These are phyloP conservation scores for Aplysia californica DNA, from an alignment of 1,140 invertebrate species.

Conservation along the genomic window DNA sequence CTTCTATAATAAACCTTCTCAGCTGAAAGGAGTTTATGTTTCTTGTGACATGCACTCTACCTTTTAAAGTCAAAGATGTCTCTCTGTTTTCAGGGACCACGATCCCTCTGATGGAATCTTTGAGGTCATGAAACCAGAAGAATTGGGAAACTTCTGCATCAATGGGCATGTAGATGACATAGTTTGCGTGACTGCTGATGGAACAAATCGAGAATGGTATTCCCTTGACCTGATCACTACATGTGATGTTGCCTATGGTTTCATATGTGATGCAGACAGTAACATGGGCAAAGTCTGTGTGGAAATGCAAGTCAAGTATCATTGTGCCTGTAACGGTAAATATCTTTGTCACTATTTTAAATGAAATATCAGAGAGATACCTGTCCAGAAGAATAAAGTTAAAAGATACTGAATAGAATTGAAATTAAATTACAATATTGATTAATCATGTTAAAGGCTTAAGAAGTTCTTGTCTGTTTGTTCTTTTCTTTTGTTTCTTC, in stretches of 20 bases:
- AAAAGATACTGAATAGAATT: too few species aligned
- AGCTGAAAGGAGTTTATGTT: too few species aligned
- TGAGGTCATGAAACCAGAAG: constrained; percentile 25
- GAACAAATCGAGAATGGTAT: constrained; percentile 34
- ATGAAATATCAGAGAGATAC: too few species aligned
- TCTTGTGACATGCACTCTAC: too few species aligned
- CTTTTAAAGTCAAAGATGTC: too few species aligned
- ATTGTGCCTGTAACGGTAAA: constrained; percentile 55
- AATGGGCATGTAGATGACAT: constrained; percentile 48
- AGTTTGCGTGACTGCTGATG: constrained; percentile 49
- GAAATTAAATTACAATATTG: too few species aligned
- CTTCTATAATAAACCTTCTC: too few species aligned
- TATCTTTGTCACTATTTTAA: too few species aligned
- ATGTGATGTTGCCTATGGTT: constrained; percentile 32
- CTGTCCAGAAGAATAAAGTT: too few species aligned
- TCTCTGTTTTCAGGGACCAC: not conserved
- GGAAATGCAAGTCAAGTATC: constrained; percentile 61
- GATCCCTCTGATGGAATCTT: constrained; percentile 16
- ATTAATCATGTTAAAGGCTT: too few species aligned
- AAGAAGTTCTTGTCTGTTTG: too few species aligned
- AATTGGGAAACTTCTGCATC: constrained; percentile 46
- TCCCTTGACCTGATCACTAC: constrained; percentile 8
- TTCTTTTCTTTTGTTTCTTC: too few species aligned
- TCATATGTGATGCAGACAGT: constrained; percentile 22
- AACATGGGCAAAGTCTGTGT: constrained; percentile 40